Evolutionary conservation across 2,797 vertebrate species (phyloP).

Genomic region (Sebastes oblongus): DNA sequence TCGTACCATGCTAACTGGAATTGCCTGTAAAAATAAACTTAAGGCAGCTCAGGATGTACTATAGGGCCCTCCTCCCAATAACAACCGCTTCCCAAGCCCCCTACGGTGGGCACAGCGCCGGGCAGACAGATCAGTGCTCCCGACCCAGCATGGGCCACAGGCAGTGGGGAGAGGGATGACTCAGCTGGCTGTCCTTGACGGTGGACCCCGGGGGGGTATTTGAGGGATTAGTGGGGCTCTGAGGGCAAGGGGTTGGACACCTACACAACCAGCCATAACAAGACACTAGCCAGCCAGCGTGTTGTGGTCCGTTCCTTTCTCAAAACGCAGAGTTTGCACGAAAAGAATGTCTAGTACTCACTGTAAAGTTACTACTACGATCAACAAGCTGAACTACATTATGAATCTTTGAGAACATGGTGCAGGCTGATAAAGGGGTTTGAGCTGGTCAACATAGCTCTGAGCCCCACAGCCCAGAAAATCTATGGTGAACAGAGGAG

Average conservation of each 20-base stretch:
- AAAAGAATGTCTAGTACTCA: not conserved
- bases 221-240: conserved; percentile 52
- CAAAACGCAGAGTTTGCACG: not conserved
- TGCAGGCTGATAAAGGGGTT: not conserved
- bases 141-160: conserved; percentile 33
- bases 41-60: not conserved
- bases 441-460: not conserved
- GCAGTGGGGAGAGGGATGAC: conserved; percentile 52
- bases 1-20: not conserved
- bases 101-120: conserved; percentile 49
- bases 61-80: not conserved
- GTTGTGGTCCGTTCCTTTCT: not conserved
- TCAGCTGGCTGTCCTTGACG: conserved; percentile 62
- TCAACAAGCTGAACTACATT: not conserved
- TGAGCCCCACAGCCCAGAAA: conserved; percentile 2
- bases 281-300: not conserved
- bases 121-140: conserved; percentile 68
- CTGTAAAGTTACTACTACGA: not conserved
- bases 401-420: not conserved
- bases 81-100: conserved; percentile 29
- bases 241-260: conserved; percentile 12
- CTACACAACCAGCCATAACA: conserved; percentile 27
- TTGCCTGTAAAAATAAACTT: conserved; percentile 4
- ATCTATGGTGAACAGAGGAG: conserved; percentile 9
- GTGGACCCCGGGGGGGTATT: conserved; percentile 48